Percentiles rank a stretch among this genome's conserved stretches.
These are phyloP conservation scores for Orgyia antiqua DNA, from an alignment of 2,888 invertebrate genomes.

Conservation along the genomic window DNA sequence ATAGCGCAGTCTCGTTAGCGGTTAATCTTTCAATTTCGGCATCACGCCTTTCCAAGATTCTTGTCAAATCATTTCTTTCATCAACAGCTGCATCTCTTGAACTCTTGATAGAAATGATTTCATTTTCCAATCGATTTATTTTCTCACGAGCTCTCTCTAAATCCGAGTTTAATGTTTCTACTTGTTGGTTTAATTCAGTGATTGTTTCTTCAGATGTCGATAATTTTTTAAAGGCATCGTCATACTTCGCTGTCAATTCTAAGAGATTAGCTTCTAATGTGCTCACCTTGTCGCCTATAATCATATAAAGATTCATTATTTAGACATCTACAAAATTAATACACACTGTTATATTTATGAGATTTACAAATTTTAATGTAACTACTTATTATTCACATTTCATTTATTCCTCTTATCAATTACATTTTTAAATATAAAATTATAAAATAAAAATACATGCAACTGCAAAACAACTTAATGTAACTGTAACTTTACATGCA, in stretches of 20 bases:
- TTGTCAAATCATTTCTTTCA: constrained; percentile 85
- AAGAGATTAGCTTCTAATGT: constrained; percentile 74
- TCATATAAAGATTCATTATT: constrained; percentile 9
- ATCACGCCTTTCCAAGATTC: constrained; percentile 84
- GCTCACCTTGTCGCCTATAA: constrained; percentile 77
- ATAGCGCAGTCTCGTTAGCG: constrained; percentile 81
- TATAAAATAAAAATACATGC: no score
- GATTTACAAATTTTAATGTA: no score
- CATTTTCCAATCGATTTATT: constrained; percentile 81
- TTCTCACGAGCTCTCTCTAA: constrained; percentile 81
- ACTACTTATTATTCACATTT: no score
- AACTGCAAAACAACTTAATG: no score
- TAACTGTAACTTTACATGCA: no score
- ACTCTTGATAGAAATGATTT: constrained; percentile 81
- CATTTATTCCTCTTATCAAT: no score
- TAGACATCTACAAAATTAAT: no score
- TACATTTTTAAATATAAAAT: no score
- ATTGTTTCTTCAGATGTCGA: constrained; percentile 80
- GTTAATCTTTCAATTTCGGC: constrained; percentile 85
- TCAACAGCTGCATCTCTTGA: constrained; percentile 84
- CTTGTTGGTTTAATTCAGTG: constrained; percentile 80
- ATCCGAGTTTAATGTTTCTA: constrained; percentile 80
- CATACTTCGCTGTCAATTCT: constrained; percentile 79
- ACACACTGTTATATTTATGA: no score
- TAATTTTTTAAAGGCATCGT: constrained; percentile 80